Evolutionary conservation across 1,140 invertebrate genomes (phyloP).

Genomic region (Drosophila simulans): DNA sequence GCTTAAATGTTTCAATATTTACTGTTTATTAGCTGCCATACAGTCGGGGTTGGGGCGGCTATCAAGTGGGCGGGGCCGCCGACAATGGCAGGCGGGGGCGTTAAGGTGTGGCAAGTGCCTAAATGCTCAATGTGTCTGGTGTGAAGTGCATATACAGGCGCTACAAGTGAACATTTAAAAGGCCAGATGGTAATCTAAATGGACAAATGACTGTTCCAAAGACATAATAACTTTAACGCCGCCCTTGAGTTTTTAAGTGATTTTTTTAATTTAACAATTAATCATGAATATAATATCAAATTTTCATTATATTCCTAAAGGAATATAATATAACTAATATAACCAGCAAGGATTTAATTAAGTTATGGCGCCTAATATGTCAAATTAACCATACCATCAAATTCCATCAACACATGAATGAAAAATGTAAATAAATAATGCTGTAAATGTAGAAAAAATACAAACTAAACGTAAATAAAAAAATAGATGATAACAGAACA

Average conservation of each 20-base stretch:
- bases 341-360: no score
- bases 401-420: no score
- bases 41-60: not conserved
- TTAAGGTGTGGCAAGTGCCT: conserved; percentile 43
- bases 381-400: no score
- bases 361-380: no score
- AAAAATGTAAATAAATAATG: no score
- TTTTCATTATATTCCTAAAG: no score
- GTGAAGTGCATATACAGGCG: conserved; percentile 22
- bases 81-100: conserved; percentile 24
- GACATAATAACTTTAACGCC: not conserved
- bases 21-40: conserved; percentile 70
- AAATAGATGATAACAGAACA: no score
- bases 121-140: conserved; percentile 32
- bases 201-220: not conserved
- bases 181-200: conserved; percentile 1
- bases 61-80: conserved; percentile 4
- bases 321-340: no score
- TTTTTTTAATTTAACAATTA: not conserved
- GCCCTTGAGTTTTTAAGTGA: not conserved
- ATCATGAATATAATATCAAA: no score
- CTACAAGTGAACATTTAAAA: conserved; percentile 4
- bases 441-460: no score
- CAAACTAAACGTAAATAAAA: no score
- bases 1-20: conserved; percentile 76